phyloP scores from a whole-genome alignment of 2,888 invertebrate genomes.

The Malacosoma neustria region DNA sequence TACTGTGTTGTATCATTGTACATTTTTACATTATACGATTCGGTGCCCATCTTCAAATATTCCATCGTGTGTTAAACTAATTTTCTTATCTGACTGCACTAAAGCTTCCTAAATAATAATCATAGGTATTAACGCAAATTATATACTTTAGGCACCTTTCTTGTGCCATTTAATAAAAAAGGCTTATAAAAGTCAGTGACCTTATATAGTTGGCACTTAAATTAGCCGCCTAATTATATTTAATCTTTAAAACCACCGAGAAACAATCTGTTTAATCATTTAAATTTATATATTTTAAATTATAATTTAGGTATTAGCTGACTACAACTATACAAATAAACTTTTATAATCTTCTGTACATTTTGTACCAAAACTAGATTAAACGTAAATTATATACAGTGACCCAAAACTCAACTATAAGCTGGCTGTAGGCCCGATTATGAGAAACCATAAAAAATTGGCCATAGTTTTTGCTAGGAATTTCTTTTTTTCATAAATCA shows the following conservation, averaged over 20 bases:
- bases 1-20: not conserved
- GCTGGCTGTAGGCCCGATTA: too few relatives aligned
- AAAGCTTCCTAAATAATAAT: not conserved
- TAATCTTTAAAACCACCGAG: not conserved
- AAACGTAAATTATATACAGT: too few relatives aligned
- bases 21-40: not conserved
- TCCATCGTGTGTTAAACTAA: not conserved
- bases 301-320: not conserved
- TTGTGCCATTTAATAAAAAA: not conserved
- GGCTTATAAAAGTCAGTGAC: not conserved
- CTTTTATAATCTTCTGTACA: not conserved
- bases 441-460: too few relatives aligned
- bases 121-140: not conserved
- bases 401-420: too few relatives aligned
- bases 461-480: too few relatives aligned
- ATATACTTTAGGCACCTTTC: not conserved
- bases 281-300: not conserved
- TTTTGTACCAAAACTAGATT: not conserved
- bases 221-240: not conserved
- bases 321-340: not conserved
- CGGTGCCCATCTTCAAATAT: not conserved
- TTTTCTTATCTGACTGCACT: constrained; percentile 2
- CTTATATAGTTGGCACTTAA: not conserved
- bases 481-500: too few relatives aligned
- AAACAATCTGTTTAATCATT: constrained; percentile 10